These are phyloP conservation scores for Alligator sinensis DNA, from an alignment of 2,113 vertebrate genomes.

Conservation along the genomic window DNA sequence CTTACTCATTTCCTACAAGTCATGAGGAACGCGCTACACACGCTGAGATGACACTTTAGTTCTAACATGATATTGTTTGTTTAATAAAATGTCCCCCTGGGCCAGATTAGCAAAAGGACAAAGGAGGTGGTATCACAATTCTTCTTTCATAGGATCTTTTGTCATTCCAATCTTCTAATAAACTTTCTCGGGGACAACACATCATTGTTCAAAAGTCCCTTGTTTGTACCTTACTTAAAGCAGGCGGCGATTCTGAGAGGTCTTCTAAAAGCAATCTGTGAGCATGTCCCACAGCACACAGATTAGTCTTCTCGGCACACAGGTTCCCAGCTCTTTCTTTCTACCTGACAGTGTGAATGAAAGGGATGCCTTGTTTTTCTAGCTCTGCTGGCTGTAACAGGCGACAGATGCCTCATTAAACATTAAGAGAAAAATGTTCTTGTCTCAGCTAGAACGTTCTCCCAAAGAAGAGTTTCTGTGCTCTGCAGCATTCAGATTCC, in stretches of 20 bases:
- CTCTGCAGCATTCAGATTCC: background rate
- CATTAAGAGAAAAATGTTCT: background rate
- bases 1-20: conserved; percentile 37
- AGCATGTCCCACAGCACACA: background rate
- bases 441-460: background rate
- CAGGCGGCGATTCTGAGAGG: background rate
- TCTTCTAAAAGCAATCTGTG: background rate
- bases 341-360: background rate
- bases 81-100: background rate
- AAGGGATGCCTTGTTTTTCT: background rate
- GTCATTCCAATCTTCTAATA: background rate
- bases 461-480: no score
- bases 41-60: accelerated
- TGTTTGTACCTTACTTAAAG: background rate
- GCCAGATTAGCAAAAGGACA: background rate
- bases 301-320: background rate
- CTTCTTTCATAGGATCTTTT: background rate
- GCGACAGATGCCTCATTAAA: background rate
- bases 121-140: background rate
- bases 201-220: background rate
- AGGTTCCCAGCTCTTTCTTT: background rate
- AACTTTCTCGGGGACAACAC: background rate
- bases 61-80: background rate
- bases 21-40: accelerated
- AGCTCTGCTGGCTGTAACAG: background rate